These are phyloP conservation scores for Temnothorax curvispinosus DNA, from an alignment of 1,140 invertebrate species.

Conservation along the genomic window DNA sequence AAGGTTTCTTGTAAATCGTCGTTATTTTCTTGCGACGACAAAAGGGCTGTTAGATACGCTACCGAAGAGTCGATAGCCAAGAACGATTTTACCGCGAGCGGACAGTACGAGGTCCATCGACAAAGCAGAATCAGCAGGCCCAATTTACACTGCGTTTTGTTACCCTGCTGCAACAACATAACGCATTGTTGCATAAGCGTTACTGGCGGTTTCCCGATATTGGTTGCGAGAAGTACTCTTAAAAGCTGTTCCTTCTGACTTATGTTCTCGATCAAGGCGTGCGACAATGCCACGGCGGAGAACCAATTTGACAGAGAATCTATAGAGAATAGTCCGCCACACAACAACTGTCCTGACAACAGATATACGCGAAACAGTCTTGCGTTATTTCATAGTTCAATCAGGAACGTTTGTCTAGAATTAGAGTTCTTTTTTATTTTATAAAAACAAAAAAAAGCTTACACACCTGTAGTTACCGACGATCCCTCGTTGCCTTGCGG, in stretches of 20 bases:
- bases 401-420: constrained; percentile 4
- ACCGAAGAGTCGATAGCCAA: constrained; percentile 94
- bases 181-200: constrained; percentile 96
- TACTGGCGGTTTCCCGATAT: constrained; percentile 93
- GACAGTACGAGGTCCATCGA: constrained; percentile 95
- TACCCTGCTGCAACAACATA: constrained; percentile 93
- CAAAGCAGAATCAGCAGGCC: constrained; percentile 96
- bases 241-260: constrained; percentile 97
- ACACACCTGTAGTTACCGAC: constrained; percentile 87
- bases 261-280: constrained; percentile 95
- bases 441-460: not conserved
- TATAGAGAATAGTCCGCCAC: constrained; percentile 95
- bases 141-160: constrained; percentile 95
- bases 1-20: constrained; percentile 90
- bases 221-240: constrained; percentile 95
- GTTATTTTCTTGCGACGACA: constrained; percentile 87
- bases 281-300: constrained; percentile 95
- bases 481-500: constrained; percentile 92
- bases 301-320: constrained; percentile 99
- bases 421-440: not conserved
- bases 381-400: not conserved
- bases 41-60: constrained; percentile 93
- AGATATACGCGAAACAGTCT: constrained; percentile 62
- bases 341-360: constrained; percentile 94
- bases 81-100: constrained; percentile 93